Base-by-base conservation (phyloP, 1,140 invertebrate genomes). In the Drosophila auraria region DNA sequence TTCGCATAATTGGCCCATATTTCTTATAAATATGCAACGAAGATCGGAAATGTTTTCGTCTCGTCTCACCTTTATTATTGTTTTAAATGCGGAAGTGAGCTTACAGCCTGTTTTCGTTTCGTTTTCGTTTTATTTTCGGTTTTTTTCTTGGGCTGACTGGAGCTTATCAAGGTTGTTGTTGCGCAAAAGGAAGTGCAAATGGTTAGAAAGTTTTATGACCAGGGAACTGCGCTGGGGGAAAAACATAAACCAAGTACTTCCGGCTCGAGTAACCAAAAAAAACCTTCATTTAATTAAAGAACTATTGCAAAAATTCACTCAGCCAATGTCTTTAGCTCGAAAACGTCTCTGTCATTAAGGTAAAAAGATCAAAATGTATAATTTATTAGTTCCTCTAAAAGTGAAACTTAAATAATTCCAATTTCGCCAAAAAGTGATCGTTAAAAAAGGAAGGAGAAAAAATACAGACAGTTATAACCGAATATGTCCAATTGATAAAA, bases 171-270 rank as follows among this genome's bases (percentile, higher is more conserved):
- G 84, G 84, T 90, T 89, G 78, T 82, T 89, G 84, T 87, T 87
- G 84, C 84, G 86, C 89, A 87, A 87, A 87, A 84, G 84, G 84
- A 87, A 87, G 84, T 87, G 84, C 86, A 89, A 87, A 87, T 87
- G 84, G 72, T 87, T 87, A 87, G 84, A 87, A 87, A 87, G 84
- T 87, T 90, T 68, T 63, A 60, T 68, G 73, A 42, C 25, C 49
- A 78, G 73, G 63, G 63, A 78, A 40, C 23, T 71, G 68, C 68
- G 69, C 50, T 69, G 62, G 63, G 40, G 27, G 30, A 14, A 69
- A 57, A 64, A 23, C 44, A 17, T 53, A 49, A 64, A 33, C 44
- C 40, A 57, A 49, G 65, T 56, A 69, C 42, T 69, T 71, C 68
- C 68, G 56, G 68, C 23, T 71, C 38, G 45, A 66, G 27, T 42